Evolutionary conservation across 2,888 invertebrate genomes (phyloP).

Genomic region (Halocaridina rubra): DNA sequence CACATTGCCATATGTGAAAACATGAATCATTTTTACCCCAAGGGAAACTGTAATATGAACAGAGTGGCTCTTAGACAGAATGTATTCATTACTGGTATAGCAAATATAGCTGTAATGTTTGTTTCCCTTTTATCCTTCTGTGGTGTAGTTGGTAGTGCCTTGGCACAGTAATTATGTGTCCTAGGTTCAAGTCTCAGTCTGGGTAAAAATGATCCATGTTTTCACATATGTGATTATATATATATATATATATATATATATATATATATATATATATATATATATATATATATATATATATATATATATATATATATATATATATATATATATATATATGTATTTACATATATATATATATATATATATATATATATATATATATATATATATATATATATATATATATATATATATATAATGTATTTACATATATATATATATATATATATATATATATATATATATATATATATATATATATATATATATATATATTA

Average conservation of each 20-base stretch:
- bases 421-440: slow-evolving; percentile 24
- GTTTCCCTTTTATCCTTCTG: no score
- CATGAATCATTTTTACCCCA: no score
- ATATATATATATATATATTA: neutral
- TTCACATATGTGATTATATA: neutral
- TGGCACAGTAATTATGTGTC: no score
- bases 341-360: slow-evolving; percentile 2
- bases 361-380: slow-evolving; percentile 2
- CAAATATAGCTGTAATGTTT: no score
- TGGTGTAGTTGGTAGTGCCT: no score
- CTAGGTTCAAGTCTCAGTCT: no score
- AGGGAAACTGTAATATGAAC: no score
- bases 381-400: slow-evolving; percentile 1
- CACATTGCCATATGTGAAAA: no score
- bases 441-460: neutral
- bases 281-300: slow-evolving; percentile 19
- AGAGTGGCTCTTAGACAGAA: no score
- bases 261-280: slow-evolving; percentile 18
- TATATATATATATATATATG: neutral
- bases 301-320: slow-evolving; percentile 15
- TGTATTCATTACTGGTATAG: no score
- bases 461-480: neutral
- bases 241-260: neutral
- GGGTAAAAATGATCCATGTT: neutral
- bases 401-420: slow-evolving; percentile 27